Evolutionary conservation across 92 coral and sea anemone genomes (phyloP).

Genomic region (Zoanthus sociatus): DNA sequence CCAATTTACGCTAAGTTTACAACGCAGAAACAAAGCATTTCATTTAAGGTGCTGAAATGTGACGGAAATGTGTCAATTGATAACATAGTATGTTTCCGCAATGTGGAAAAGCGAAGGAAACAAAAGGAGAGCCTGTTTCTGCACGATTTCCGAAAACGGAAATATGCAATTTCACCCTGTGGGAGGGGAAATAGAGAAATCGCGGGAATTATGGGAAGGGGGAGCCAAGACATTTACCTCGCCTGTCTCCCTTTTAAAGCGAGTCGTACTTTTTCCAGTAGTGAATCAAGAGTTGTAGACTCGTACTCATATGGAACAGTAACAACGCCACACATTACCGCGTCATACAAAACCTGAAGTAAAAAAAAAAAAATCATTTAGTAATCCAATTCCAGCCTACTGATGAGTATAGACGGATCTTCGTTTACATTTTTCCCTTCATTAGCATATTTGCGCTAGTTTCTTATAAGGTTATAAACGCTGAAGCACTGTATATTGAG

Average conservation of each 20-base stretch:
- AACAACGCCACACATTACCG: constrained; percentile 74
- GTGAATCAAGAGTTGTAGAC: constrained; percentile 77
- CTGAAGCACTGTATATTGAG: no score
- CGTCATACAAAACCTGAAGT: constrained; percentile 72
- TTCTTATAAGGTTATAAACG: no score
- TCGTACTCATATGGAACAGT: constrained; percentile 85
- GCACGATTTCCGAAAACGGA: no score
- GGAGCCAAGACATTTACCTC: constrained; percentile 47
- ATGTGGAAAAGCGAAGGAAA: neutral
- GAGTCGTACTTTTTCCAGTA: constrained; percentile 75
- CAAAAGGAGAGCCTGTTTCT: no score
- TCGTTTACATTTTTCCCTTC: no score
- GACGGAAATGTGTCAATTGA: no score
- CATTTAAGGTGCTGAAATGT: no score
- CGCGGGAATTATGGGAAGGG: neutral
- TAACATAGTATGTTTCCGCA: neutral
- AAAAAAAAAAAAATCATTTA: neutral
- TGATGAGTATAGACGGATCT: no score
- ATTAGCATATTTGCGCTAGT: no score
- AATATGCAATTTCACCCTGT: no score
- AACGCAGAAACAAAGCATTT: no score
- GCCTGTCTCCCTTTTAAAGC: constrained; percentile 89
- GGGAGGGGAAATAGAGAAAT: neutral
- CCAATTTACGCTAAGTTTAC: no score
- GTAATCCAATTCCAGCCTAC: neutral